These are phyloP conservation scores for Vimba vimba DNA, from an alignment of 2,113 vertebrate genomes.

Conservation along the genomic window DNA sequence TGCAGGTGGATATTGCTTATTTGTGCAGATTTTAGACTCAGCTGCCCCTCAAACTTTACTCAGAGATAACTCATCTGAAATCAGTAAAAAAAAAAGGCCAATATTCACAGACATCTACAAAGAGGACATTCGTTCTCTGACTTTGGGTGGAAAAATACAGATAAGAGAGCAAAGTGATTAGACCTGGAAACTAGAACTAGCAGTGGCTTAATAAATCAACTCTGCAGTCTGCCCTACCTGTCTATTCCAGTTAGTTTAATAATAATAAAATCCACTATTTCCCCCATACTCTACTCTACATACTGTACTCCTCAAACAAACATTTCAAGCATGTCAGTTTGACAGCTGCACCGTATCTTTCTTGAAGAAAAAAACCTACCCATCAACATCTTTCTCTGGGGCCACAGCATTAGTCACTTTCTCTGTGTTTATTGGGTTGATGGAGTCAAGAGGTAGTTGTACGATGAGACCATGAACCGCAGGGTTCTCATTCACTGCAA, in stretches of 20 bases:
- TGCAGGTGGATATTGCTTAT: neutral
- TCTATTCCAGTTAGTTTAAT: neutral
- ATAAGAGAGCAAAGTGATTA: neutral
- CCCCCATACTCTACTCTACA: too few species aligned
- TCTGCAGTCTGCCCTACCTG: neutral
- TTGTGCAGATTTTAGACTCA: neutral
- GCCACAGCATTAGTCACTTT: constrained; percentile 84
- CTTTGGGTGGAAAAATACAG: neutral
- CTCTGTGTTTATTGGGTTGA: constrained; percentile 82
- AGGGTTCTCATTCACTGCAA: constrained; percentile 81
- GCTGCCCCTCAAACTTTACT: neutral
- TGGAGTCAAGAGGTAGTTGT: constrained; percentile 91
- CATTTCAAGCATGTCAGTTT: neutral
- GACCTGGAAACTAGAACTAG: neutral
- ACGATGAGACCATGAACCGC: constrained; percentile 90
- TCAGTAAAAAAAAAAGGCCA: neutral
- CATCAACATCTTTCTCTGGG: constrained; percentile 94
- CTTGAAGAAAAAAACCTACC: constrained; percentile 71
- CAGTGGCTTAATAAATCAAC: neutral
- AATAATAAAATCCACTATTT: neutral
- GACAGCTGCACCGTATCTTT: neutral
- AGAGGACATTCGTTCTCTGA: neutral
- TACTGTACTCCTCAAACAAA: neutral
- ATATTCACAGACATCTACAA: neutral
- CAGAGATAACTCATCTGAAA: neutral